These are phyloP conservation scores for Volucella inflata DNA, from an alignment of 2,888 invertebrate genomes.

Conservation along the genomic window DNA sequence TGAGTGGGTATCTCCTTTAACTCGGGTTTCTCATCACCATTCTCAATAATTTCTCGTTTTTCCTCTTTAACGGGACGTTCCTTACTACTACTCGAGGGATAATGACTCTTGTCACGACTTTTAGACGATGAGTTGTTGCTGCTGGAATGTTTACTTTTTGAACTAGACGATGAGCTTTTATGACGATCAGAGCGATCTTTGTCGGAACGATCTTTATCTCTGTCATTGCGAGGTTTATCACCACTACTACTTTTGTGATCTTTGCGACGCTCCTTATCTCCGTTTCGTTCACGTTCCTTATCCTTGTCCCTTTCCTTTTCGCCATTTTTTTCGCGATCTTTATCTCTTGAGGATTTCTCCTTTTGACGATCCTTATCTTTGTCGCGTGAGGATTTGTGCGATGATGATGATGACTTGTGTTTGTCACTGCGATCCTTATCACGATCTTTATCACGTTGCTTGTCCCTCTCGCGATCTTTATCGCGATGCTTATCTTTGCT, in stretches of 20 bases:
- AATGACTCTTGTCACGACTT: slow-evolving; percentile 79
- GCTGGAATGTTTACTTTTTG: slow-evolving; percentile 84
- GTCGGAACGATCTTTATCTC: slow-evolving; percentile 67
- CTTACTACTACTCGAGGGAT: slow-evolving; percentile 78
- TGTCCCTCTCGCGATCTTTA: slow-evolving; percentile 81
- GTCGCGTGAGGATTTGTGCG: slow-evolving; percentile 83
- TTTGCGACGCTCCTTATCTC: slow-evolving; percentile 79
- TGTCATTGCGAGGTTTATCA: slow-evolving; percentile 73
- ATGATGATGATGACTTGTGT: slow-evolving; percentile 81
- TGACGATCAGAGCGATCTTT: slow-evolving; percentile 78
- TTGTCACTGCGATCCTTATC: slow-evolving; percentile 84
- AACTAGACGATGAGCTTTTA: slow-evolving; percentile 81
- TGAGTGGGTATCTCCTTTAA: slow-evolving; percentile 73
- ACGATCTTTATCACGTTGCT: slow-evolving; percentile 82
- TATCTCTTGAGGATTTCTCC: slow-evolving; percentile 79
- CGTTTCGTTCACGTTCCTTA: slow-evolving; percentile 79
- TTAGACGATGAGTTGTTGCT: slow-evolving; percentile 79
- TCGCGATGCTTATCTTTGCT: slow-evolving; percentile 79
- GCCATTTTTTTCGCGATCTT: slow-evolving; percentile 81
- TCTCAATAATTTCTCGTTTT: slow-evolving; percentile 76
- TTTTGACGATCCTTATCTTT: slow-evolving; percentile 82
- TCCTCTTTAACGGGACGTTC: slow-evolving; percentile 80
- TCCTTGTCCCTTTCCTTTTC: slow-evolving; percentile 83
- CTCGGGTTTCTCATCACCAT: slow-evolving; percentile 73
- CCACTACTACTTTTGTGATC: slow-evolving; percentile 83